Evolutionary conservation across 2,888 invertebrate genomes (phyloP), one percentile per base, ranked within the genome.

Genomic region (Dione vanillae): DNA sequence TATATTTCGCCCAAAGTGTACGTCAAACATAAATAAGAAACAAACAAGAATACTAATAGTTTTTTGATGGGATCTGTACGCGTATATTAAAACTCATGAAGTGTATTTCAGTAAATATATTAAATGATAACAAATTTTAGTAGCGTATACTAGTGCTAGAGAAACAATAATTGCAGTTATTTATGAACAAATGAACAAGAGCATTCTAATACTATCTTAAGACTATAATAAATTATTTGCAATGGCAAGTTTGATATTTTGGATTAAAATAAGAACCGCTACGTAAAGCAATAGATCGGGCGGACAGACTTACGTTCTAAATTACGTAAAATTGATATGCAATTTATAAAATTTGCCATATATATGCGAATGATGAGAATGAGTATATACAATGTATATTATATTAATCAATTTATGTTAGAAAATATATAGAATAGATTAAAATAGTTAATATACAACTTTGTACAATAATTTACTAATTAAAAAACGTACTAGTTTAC

Each of bases 181-280:
- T 61, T 45, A 45, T 61, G 45, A 61, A 61, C 45, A 27, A 10
- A 45, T 35, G 45, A 45, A 61, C 61, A 45, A 9, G 16, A 61
- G 37, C 11, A 35, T 69, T 54, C 41, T 79, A 77, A 76, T 69
- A 76, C 65, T 73, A 78, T 79, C 81, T 82, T 83, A 87, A 67
- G 71, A 75, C 85, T 88, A 88, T 71, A 89, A 89, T 89, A 90
- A 90, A 88, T 88, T 83, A 82, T 78, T 82, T 82, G 80, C 82
- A 79, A 83, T 80, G 80, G 82, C 82, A 83, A 83, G 81, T 74
- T 73, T 54, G 11, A 51, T 56, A 20, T 66, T 19, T 35, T 19
- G 49, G 40, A 40, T 40, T 49, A 40, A 64, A 64, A 16, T 35
- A 62, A 37, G 12, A 12, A 19, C 64, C 40, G 37, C 16, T 14